Conservation (phyloP, 1,140 invertebrate species). For the Coelopa frigida region DNA sequence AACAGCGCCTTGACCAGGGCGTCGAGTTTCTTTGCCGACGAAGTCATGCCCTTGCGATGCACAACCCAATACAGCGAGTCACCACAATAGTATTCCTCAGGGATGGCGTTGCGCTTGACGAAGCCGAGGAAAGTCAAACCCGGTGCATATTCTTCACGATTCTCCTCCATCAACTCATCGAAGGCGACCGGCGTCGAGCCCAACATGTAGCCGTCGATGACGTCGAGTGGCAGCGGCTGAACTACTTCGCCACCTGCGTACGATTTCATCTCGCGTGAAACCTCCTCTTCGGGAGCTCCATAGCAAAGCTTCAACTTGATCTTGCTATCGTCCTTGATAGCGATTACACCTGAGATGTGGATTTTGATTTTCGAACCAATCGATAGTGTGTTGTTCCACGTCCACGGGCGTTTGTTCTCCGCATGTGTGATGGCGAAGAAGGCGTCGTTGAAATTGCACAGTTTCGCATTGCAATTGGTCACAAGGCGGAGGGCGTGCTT, state of each 20-base stretch:
- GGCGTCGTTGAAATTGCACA: constrained; percentile 33
- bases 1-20: constrained; percentile 29
- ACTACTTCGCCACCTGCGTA: constrained; percentile 30
- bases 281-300: constrained; percentile 21
- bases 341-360: constrained; percentile 29
- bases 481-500: constrained; percentile 28
- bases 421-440: constrained; percentile 20
- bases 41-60: constrained; percentile 24
- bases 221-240: constrained; percentile 21
- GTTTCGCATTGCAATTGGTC: constrained; percentile 24
- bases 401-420: constrained; percentile 28
- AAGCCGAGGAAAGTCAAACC: constrained; percentile 37
- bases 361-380: constrained; percentile 31
- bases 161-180: constrained; percentile 22
- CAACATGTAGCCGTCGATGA: constrained; percentile 39
- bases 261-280: constrained; percentile 24
- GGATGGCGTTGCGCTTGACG: constrained; percentile 23
- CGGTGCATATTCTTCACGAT: constrained; percentile 17
- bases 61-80: constrained; percentile 32
- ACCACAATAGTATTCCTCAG: constrained; percentile 32
- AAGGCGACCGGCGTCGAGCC: constrained; percentile 36
- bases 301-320: constrained; percentile 33
- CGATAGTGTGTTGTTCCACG: constrained; percentile 27
- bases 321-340: constrained; percentile 32
- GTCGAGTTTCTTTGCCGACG: constrained; percentile 31